Evolutionary conservation across 1,140 invertebrate species (phyloP), one percentile per base, ranked within the genome.

Genomic region (Brachionus calyciflorus): DNA sequence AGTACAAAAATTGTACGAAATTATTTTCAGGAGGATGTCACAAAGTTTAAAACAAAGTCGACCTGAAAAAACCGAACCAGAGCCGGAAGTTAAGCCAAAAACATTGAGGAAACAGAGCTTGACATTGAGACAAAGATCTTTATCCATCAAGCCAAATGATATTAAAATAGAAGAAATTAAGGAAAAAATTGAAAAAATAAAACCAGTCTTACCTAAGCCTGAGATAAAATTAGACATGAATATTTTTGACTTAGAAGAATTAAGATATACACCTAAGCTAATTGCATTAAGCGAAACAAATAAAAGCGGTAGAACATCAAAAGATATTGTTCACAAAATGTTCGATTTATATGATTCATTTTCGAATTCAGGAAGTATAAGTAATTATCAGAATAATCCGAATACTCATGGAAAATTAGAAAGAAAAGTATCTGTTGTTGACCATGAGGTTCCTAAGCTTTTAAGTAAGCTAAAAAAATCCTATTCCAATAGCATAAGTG

Each of bases 231-330:
- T 21, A 21, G 69, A 73, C 24, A 6, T 12, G 12, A 73, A 73
- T 55, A 73, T 73, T 30, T 73, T 73, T 46, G 46, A 73, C 33
- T 21, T 73, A 14, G 69, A 73, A 55, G 30, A 40, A 28, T 19
- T 73, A 9, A 49, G 69, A 24, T 41, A 73, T 28, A 73, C 69
- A 9, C 69, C 69, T 3, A 73, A n/a, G 26, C 46, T 73, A n/a
- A 73, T 73, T 55, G 69, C 69, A 7, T n/a, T 73, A 19, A 70
- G 37, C 44, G 48, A 70, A 46, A 51, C 24, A 51, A 70, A 44
- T 2, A 70, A 44, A 14, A 60, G 28, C 3, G 17, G 28, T 19
- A 3, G 55, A 60, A 33, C 28, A 9, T 33, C 55, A 1, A 60
- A 60, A 17, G 55, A 60, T 28, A 60, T 60, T 33, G 55, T 60